Conservation (phyloP, 53 echinoderm and acorn worm species). For the Paelopatides confundens region DNA sequence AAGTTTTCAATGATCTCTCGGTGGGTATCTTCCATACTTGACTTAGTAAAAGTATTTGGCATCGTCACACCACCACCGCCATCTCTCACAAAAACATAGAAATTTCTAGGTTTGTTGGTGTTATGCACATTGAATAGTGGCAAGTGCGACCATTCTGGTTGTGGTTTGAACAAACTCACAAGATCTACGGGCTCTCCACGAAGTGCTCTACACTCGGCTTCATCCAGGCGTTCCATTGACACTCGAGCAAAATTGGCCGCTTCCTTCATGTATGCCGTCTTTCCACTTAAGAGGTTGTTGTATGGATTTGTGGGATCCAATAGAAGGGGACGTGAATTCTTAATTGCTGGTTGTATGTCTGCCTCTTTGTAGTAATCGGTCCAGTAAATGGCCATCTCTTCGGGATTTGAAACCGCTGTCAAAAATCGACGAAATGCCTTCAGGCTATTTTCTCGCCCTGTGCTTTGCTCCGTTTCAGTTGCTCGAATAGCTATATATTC, state of each 20-base stretch:
- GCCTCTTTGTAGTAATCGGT: neutral
- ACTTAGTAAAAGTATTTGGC: slow-evolving; percentile 5
- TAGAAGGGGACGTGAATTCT: neutral
- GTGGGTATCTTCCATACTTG: neutral
- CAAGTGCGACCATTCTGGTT: neutral
- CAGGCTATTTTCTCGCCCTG: slow-evolving; percentile 11
- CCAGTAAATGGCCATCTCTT: slow-evolving; percentile 26
- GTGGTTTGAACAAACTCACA: neutral
- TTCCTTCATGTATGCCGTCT: neutral
- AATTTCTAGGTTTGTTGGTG: neutral
- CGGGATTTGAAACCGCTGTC: neutral
- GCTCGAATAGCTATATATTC: slow-evolving; percentile 34
- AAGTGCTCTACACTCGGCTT: neutral
- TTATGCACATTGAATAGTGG: neutral
- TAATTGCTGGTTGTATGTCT: neutral
- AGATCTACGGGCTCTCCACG: neutral
- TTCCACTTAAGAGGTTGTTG: slow-evolving; percentile 23
- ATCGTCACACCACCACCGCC: neutral
- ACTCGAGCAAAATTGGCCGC: neutral
- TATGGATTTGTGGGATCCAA: slow-evolving; percentile 40
- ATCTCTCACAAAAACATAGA: neutral
- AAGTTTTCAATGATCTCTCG: slow-evolving; percentile 23
- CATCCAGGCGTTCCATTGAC: neutral
- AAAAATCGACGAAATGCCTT: slow-evolving; percentile 18
- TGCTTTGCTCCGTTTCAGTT: slow-evolving; percentile 3